phyloP scores from a whole-genome alignment of 37 sponge, comb jelly and placozoan species.

The Aplysina aerophoba region DNA sequence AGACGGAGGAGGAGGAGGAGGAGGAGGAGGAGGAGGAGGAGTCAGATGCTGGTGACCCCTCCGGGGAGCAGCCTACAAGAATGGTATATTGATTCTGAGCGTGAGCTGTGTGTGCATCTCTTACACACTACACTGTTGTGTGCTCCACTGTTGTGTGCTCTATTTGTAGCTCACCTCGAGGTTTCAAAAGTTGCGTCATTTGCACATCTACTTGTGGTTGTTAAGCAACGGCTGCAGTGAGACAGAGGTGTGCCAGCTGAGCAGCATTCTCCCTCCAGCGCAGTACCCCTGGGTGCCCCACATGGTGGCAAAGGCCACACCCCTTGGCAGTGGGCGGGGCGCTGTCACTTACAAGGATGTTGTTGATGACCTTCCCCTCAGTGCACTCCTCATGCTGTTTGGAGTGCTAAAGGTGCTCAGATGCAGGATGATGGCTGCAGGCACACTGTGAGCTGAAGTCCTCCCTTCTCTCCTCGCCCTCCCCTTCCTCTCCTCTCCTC shows the following conservation, averaged over 20 bases:
- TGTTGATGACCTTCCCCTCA: background rate
- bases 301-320: too few species aligned
- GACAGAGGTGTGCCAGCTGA: background rate
- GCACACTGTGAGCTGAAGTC: background rate
- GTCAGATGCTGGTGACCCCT: background rate
- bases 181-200: constrained; percentile 48
- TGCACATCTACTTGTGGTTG: constrained; percentile 65
- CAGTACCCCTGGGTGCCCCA: constrained; percentile 17
- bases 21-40: constrained; percentile 12
- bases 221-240: constrained; percentile 14
- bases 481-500: too few species aligned
- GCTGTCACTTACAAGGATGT: background rate
- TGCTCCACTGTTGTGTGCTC: background rate
- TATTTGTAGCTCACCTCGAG: background rate
- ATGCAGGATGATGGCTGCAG: background rate
- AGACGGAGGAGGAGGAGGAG: constrained; percentile 14
- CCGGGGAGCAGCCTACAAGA: background rate
- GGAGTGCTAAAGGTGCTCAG: background rate
- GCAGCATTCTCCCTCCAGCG: background rate
- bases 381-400: background rate
- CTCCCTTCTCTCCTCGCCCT: too few species aligned
- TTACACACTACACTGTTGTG: background rate
- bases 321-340: background rate
- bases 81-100: too few species aligned
- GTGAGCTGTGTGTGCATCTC: background rate